These are phyloP conservation scores for Acromyrmex heyeri DNA, from an alignment of 1,140 invertebrate genomes.

Conservation along the genomic window DNA sequence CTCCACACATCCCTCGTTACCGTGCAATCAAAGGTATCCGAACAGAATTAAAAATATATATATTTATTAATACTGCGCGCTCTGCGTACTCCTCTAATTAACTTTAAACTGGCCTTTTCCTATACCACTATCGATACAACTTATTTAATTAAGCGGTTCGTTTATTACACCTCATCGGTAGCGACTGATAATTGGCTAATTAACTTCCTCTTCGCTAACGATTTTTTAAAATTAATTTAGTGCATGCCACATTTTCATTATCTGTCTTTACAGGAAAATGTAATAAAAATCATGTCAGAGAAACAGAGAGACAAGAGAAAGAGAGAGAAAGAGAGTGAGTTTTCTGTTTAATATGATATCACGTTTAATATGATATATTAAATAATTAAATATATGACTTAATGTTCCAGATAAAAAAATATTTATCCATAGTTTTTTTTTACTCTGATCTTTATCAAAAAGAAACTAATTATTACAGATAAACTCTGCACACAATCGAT, in stretches of 20 bases:
- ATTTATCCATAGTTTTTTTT: background rate
- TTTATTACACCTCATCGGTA: constrained; percentile 45
- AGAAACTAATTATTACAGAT: constrained; percentile 17
- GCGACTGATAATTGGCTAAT: constrained; percentile 47
- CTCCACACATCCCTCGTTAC: constrained; percentile 45
- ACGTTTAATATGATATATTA: background rate
- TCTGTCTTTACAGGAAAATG: constrained; percentile 60
- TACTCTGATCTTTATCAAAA: background rate
- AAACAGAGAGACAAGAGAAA: constrained; percentile 35
- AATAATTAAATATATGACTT: background rate
- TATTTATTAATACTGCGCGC: constrained; percentile 35
- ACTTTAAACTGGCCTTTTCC: constrained; percentile 20
- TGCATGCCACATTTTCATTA: constrained; percentile 16
- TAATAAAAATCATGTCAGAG: constrained; percentile 26
- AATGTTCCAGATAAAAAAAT: background rate
- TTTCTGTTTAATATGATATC: background rate
- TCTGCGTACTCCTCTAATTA: constrained; percentile 33
- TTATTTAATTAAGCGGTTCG: constrained; percentile 60
- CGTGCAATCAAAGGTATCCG: constrained; percentile 60
- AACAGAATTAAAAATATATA: constrained; percentile 3
- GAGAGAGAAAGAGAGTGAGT: background rate
- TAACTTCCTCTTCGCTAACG: background rate
- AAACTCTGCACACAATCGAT: background rate
- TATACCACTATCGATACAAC: background rate
- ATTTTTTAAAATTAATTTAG: constrained; percentile 40